Conservation (phyloP, 2,113 vertebrate genomes). For the Eulacestoma nigropectus region DNA sequence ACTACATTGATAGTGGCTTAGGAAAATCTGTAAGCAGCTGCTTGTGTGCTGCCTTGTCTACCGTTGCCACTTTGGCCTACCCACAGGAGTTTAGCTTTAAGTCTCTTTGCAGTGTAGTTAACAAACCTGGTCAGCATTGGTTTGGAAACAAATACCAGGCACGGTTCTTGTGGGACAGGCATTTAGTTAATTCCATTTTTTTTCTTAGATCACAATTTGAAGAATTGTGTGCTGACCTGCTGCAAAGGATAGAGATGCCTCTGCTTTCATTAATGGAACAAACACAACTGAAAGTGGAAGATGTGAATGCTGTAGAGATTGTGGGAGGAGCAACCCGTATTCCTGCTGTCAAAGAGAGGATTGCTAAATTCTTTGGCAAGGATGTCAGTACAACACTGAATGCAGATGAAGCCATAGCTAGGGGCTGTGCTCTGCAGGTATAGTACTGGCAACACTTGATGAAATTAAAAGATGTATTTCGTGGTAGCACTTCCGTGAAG, state of each 20-base stretch:
- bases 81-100: neutral
- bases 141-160: neutral
- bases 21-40: neutral
- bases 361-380: slow-evolving; percentile 80
- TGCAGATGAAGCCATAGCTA: slow-evolving; percentile 80
- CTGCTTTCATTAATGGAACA: slow-evolving; percentile 73
- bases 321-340: slow-evolving; percentile 80
- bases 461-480: neutral
- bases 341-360: slow-evolving; percentile 75
- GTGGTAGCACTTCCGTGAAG: neutral
- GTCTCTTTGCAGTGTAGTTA: neutral
- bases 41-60: neutral
- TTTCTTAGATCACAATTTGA: slow-evolving; percentile 75
- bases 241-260: slow-evolving; percentile 73
- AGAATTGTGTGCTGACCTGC: slow-evolving; percentile 74
- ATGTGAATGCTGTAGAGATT: slow-evolving; percentile 78
- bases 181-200: neutral
- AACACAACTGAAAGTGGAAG: slow-evolving; percentile 67
- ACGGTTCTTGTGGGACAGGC: neutral
- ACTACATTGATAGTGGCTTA: neutral
- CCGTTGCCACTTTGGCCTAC: neutral
- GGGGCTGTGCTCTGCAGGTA: slow-evolving; percentile 80
- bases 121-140: neutral
- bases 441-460: neutral
- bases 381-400: slow-evolving; percentile 80